Percentiles rank a stretch among this genome's conserved stretches.
phyloP scores from a whole-genome alignment of 2,113 vertebrate species.

The Drymodes brunneopygia region DNA sequence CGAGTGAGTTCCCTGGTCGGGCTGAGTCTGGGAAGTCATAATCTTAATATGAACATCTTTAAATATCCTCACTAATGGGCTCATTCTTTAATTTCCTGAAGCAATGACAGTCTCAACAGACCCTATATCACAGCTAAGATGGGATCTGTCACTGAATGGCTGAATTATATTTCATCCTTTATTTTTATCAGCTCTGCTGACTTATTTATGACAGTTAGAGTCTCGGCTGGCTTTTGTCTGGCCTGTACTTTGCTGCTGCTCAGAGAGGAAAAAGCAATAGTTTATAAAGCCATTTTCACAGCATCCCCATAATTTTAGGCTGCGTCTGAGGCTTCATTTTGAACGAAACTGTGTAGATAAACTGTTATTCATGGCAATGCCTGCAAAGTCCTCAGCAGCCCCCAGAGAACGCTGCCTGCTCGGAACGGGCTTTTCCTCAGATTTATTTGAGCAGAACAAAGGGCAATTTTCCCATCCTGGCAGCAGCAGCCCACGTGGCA shows the following conservation, averaged over 20 bases:
- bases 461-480: slow-evolving; percentile 34
- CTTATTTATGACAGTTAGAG: slow-evolving; percentile 49
- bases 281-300: slow-evolving; percentile 57
- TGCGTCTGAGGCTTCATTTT: slow-evolving; percentile 40
- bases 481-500: not conserved
- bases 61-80: slow-evolving; percentile 58
- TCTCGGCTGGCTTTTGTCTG: slow-evolving; percentile 21
- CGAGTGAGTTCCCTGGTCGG: not conserved
- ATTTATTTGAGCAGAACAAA: slow-evolving; percentile 45
- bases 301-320: slow-evolving; percentile 39
- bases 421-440: slow-evolving; percentile 19
- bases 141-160: slow-evolving; percentile 42
- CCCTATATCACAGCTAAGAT: slow-evolving; percentile 47
- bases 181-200: slow-evolving; percentile 50
- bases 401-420: slow-evolving; percentile 28
- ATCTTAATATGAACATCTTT: slow-evolving; percentile 51
- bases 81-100: slow-evolving; percentile 67
- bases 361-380: slow-evolving; percentile 46
- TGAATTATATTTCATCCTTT: slow-evolving; percentile 66
- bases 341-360: slow-evolving; percentile 46
- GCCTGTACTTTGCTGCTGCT: not conserved
- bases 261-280: not conserved
- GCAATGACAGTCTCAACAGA: slow-evolving; percentile 53
- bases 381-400: slow-evolving; percentile 47
- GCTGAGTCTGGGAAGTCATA: slow-evolving; percentile 11